Evolutionary conservation across 2,888 invertebrate species (phyloP).

Genomic region (Hydroisotoma schaefferi): DNA sequence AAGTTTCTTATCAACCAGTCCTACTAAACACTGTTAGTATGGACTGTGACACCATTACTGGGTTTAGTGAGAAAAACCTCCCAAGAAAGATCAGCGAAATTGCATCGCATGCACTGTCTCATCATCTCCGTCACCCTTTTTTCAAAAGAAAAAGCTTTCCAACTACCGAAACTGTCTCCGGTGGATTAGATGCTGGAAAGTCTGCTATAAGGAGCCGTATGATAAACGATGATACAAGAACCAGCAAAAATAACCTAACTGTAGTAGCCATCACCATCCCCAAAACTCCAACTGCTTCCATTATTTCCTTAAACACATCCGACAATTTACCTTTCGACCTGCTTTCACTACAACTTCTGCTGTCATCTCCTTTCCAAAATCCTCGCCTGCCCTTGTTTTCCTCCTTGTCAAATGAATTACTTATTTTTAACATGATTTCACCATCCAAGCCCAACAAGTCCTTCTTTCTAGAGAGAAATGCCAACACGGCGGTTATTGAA

Average conservation of each 20-base stretch:
- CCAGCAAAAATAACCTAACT: too few species aligned
- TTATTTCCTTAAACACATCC: not conserved
- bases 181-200: too few species aligned
- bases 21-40: too few species aligned
- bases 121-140: not conserved
- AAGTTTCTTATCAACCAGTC: too few species aligned
- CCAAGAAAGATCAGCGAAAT: too few species aligned
- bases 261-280: not conserved
- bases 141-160: not conserved
- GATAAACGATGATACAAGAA: too few species aligned
- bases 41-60: too few species aligned
- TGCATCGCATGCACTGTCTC: not conserved
- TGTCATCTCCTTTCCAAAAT: constrained; percentile 1
- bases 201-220: too few species aligned
- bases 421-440: not conserved
- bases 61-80: too few species aligned
- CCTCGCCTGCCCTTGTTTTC: constrained; percentile 2
- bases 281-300: not conserved
- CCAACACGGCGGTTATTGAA: not conserved
- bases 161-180: not conserved
- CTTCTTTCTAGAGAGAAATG: not conserved
- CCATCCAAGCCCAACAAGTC: not conserved
- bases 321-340: too few species aligned
- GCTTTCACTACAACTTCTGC: not conserved
- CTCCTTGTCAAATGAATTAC: not conserved